A percentile compares a stretch with the other conserved stretches of the same genome.
Conservation (phyloP, 2,888 invertebrate genomes). For the Dynastes grantii region DNA sequence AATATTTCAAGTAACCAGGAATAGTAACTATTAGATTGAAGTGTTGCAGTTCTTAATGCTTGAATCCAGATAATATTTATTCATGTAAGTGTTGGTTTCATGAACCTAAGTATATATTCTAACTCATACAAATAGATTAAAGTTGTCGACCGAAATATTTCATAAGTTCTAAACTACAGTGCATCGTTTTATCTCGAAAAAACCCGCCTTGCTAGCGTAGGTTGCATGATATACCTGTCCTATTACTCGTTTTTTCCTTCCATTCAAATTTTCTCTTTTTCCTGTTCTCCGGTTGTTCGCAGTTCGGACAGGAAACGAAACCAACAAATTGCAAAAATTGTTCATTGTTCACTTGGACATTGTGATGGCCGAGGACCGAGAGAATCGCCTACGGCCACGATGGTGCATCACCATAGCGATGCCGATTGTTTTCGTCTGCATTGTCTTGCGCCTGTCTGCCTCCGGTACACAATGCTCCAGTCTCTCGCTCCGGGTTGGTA, state of each 20-base stretch:
- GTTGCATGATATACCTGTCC: not conserved
- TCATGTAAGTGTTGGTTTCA: no score
- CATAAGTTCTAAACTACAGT: no score
- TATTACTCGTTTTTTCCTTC: not conserved
- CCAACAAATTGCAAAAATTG: slow-evolving; percentile 57
- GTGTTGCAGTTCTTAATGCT: no score
- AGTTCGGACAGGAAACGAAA: slow-evolving; percentile 48
- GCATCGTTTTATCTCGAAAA: not conserved
- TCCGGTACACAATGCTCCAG: slow-evolving; percentile 57
- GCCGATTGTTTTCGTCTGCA: slow-evolving; percentile 60
- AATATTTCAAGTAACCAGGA: no score
- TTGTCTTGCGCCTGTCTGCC: slow-evolving; percentile 57
- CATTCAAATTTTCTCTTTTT: slow-evolving; percentile 21
- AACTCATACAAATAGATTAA: no score
- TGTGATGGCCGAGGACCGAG: slow-evolving; percentile 56
- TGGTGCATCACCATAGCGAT: slow-evolving; percentile 60
- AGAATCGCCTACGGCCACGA: slow-evolving; percentile 58
- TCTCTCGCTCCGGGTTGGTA: slow-evolving; percentile 53
- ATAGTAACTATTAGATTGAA: no score
- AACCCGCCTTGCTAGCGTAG: slow-evolving; percentile 17
- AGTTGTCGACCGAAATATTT: no score
- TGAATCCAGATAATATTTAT: no score
- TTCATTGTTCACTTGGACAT: slow-evolving; percentile 55
- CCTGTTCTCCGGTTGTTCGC: slow-evolving; percentile 23
- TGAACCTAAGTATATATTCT: no score